phyloP scores from a whole-genome alignment of 23 tunicate species.

The Phallusia fumigata region DNA sequence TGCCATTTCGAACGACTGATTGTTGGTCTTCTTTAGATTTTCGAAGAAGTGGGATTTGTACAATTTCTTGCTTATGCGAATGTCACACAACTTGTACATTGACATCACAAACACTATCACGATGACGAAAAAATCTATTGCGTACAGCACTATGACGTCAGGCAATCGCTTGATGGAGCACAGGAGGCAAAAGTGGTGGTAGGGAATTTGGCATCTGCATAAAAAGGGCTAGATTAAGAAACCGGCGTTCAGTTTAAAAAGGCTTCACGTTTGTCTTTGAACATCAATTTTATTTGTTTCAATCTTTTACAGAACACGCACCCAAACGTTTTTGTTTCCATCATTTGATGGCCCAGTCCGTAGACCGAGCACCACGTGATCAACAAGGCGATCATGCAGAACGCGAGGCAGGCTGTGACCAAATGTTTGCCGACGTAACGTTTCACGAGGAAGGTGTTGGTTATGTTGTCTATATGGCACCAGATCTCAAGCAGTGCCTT shows the following conservation, averaged over 20 bases:
- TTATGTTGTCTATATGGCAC: background rate
- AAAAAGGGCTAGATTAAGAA: no score
- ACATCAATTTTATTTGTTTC: no score
- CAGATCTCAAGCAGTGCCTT: background rate
- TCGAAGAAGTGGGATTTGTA: background rate
- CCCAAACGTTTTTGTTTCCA: no score
- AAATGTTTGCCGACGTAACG: background rate
- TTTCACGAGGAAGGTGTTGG: conserved; percentile 4
- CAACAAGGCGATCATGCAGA: background rate
- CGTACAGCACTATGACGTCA: background rate
- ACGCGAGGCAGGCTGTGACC: background rate
- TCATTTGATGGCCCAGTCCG: no score
- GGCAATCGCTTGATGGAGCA: background rate
- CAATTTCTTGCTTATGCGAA: background rate
- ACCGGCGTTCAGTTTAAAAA: no score
- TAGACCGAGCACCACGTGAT: no score
- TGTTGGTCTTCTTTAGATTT: background rate
- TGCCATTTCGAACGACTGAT: background rate
- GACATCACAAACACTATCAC: background rate
- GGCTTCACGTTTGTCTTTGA: no score
- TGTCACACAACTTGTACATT: background rate
- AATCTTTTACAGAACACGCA: no score
- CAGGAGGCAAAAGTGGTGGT: background rate
- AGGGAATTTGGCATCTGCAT: background rate
- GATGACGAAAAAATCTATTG: background rate